Conservation (phyloP, 2,888 invertebrate species). For the Candidula unifasciata region DNA sequence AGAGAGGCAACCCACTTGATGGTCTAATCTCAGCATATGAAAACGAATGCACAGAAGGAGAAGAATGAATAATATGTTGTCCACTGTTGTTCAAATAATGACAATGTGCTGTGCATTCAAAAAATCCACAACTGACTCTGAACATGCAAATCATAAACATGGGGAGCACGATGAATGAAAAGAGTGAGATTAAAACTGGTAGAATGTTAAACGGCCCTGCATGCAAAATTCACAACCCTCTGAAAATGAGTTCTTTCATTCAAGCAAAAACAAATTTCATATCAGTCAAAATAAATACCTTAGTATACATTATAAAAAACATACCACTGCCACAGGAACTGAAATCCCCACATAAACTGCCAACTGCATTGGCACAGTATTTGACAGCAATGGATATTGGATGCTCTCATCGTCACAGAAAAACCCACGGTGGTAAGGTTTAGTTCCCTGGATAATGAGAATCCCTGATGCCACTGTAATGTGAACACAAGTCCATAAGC, state of each 20-base stretch:
- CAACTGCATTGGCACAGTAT: constrained; percentile 74
- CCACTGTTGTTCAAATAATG: too few relatives aligned
- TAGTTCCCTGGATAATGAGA: constrained; percentile 29
- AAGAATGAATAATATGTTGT: too few relatives aligned
- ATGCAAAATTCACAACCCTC: neutral
- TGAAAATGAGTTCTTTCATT: too few relatives aligned
- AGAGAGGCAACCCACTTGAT: too few relatives aligned
- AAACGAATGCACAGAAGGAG: too few relatives aligned
- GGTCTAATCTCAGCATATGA: too few relatives aligned
- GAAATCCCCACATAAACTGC: constrained; percentile 65
- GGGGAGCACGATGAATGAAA: too few relatives aligned
- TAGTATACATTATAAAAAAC: constrained; percentile 44
- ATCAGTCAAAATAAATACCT: too few relatives aligned
- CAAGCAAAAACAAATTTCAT: neutral
- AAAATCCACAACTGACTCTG: too few relatives aligned
- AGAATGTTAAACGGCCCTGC: neutral
- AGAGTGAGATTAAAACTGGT: too few relatives aligned
- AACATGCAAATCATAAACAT: too few relatives aligned
- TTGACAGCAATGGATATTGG: constrained; percentile 87
- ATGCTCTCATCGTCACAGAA: constrained; percentile 97
- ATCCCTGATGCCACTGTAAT: constrained; percentile 40
- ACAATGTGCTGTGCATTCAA: too few relatives aligned
- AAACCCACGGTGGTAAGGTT: constrained; percentile 85
- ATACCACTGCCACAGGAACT: constrained; percentile 64
- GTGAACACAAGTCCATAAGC: neutral